Evolutionary conservation across 1,140 invertebrate species (phyloP).

Genomic region (Eciton burchellii): DNA sequence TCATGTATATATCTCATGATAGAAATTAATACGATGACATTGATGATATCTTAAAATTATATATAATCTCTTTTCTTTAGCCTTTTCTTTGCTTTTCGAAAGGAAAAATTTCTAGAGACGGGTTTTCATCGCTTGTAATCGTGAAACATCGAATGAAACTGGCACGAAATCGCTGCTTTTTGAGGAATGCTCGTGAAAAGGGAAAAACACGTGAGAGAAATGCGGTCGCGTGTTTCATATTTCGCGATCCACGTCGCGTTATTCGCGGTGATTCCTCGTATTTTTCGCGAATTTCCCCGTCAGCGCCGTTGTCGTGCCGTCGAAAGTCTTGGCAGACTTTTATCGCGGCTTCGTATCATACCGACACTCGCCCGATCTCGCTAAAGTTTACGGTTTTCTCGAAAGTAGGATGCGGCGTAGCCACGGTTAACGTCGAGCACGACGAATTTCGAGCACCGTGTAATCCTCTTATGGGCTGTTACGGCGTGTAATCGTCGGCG

Average conservation of each 20-base stretch:
- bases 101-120: background rate
- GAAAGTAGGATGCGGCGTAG: background rate
- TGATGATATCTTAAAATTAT: conserved; percentile 12
- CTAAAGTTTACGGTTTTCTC: conserved; percentile 27
- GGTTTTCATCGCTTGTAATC: background rate
- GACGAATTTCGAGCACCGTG: conserved; percentile 38
- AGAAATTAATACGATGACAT: background rate
- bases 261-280: background rate
- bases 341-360: conserved; percentile 30
- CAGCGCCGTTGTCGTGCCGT: conserved; percentile 2
- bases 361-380: conserved; percentile 1
- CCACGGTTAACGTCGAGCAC: conserved; percentile 24
- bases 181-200: background rate
- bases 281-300: conserved; percentile 31
- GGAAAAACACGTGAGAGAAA: background rate
- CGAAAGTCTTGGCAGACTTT: conserved; percentile 48
- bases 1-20: no score
- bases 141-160: background rate
- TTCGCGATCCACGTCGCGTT: background rate
- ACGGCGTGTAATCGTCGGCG: conserved; percentile 29
- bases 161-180: background rate
- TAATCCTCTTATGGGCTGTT: conserved; percentile 44
- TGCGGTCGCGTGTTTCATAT: conserved; percentile 31
- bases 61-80: background rate
- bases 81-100: no score